Conservation (phyloP, 30 jellyfish, hydroid and myxozoan genomes). For the Sanderia malayensis region DNA sequence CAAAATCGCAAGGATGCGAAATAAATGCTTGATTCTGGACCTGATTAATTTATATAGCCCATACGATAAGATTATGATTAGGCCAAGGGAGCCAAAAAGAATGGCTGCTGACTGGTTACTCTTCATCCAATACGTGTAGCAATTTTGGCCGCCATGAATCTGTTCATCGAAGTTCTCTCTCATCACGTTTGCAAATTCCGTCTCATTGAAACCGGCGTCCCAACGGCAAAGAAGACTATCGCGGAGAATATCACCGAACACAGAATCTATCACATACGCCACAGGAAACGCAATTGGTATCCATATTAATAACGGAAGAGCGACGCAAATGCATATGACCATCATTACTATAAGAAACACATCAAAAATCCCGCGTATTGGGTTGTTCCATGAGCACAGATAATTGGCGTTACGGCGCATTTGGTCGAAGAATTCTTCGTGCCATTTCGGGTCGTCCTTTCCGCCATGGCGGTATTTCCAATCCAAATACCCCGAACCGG, state of each 20-base stretch:
- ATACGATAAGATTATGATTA: conserved; percentile 16
- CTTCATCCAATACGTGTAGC: conserved; percentile 22
- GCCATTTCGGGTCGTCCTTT: conserved; percentile 71
- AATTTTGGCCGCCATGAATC: background rate
- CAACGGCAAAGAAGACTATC: conserved; percentile 50
- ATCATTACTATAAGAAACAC: conserved; percentile 21
- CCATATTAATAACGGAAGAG: conserved; percentile 67
- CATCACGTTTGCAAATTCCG: background rate
- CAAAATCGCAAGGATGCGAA: conserved; percentile 12
- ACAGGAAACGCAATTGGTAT: conserved; percentile 69
- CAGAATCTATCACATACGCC: conserved; percentile 52
- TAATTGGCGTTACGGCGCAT: conserved; percentile 65
- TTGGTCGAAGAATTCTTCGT: conserved; percentile 68
- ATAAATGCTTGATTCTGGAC: conserved; percentile 11
- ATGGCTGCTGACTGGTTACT: conserved; percentile 8
- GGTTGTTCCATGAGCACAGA: conserved; percentile 75
- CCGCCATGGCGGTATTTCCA: conserved; percentile 78
- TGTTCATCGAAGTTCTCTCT: background rate
- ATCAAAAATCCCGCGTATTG: conserved; percentile 44
- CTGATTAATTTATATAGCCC: conserved; percentile 13
- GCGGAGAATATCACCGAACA: conserved; percentile 39
- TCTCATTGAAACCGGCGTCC: conserved; percentile 3
- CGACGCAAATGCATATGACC: conserved; percentile 42
- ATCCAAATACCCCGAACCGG: conserved; percentile 74
- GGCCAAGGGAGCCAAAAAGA: conserved; percentile 19